These are phyloP conservation scores for Characodon lateralis DNA, from an alignment of 2,797 vertebrate genomes.

Conservation along the genomic window DNA sequence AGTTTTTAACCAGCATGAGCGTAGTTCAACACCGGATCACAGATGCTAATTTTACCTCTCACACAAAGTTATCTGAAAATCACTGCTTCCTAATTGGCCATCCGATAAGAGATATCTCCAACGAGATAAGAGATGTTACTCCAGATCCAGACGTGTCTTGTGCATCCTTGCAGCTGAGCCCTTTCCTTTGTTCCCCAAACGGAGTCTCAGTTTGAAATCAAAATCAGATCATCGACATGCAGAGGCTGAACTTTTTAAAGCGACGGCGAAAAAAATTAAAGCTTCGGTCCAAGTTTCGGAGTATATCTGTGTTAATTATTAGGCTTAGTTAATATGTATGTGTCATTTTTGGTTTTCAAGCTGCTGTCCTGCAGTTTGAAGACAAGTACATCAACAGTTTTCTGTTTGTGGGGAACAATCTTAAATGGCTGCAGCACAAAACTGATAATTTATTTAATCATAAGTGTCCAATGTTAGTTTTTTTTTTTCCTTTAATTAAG, in stretches of 20 bases:
- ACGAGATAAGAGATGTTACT: conserved; percentile 12
- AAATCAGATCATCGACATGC: conserved; percentile 7
- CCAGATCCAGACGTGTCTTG: conserved; percentile 32
- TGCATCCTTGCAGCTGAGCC: conserved; percentile 30
- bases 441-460: conserved; percentile 37
- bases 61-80: conserved; percentile 15
- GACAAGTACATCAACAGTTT: conserved; percentile 20
- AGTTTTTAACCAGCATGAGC: conserved; percentile 44
- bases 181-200: conserved; percentile 31
- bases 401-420: conserved; percentile 47
- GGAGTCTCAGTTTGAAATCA: conserved; percentile 25
- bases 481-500: conserved; percentile 52
- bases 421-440: conserved; percentile 32
- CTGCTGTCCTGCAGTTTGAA: conserved; percentile 42
- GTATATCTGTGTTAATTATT: conserved; percentile 18
- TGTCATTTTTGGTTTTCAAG: conserved; percentile 16
- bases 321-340: conserved; percentile 16
- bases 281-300: conserved; percentile 37
- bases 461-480: conserved; percentile 32
- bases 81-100: conserved; percentile 28
- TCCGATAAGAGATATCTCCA: conserved; percentile 8
- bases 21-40: conserved; percentile 27
- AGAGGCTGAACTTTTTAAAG: conserved; percentile 9
- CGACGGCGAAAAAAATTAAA: conserved; percentile 9
- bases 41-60: conserved; percentile 23